Evolutionary conservation across 1,140 invertebrate genomes (phyloP).

Genomic region (Phenacoccus solenopsis): DNA sequence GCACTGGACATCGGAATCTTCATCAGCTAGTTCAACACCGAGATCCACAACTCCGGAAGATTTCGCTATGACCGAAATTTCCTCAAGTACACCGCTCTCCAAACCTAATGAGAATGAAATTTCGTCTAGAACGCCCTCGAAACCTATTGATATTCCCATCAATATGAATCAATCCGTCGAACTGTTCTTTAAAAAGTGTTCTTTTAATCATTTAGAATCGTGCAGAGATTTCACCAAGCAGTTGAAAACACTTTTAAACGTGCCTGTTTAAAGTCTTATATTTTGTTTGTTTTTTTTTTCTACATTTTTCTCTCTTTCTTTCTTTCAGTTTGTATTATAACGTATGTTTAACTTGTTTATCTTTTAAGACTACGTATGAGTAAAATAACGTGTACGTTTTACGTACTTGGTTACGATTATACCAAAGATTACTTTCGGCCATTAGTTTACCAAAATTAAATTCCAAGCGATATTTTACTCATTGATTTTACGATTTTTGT

Average conservation of each 20-base stretch:
- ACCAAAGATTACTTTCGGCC: neutral
- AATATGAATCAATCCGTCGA: slow-evolving; percentile 11
- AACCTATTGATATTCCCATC: neutral
- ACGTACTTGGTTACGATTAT: neutral
- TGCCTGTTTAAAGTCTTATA: slow-evolving; percentile 1
- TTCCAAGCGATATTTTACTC: neutral
- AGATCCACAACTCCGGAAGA: neutral
- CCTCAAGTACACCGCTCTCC: neutral
- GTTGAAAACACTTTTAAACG: slow-evolving; percentile 11
- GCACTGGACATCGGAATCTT: slow-evolving; percentile 37
- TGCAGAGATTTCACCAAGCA: neutral
- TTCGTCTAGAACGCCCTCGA: no score
- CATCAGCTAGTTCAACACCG: slow-evolving; percentile 23
- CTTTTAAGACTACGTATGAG: neutral
- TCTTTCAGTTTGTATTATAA: neutral
- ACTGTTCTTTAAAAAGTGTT: neutral
- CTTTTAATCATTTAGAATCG: neutral
- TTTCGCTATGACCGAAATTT: neutral
- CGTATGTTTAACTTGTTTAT: neutral
- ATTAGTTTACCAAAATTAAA: neutral
- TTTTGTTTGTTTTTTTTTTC: no score
- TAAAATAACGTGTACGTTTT: slow-evolving; percentile 1
- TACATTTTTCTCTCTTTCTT: neutral
- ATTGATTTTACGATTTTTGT: neutral
- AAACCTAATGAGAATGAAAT: neutral